Conservation (phyloP, 2,888 invertebrate genomes). For the Aethes cnicana region DNA sequence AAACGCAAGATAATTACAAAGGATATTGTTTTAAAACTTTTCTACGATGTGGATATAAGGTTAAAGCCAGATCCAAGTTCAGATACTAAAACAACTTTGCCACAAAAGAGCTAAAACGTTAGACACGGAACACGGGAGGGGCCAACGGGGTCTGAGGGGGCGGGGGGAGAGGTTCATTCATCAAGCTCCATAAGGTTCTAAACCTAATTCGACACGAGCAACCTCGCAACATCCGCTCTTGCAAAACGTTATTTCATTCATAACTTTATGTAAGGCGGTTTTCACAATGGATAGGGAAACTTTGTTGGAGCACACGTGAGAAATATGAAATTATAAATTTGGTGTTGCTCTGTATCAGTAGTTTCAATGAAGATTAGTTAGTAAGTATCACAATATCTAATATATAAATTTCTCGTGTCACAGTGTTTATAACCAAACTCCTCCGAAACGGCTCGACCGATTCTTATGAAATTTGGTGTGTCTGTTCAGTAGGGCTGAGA, state of each 20-base stretch:
- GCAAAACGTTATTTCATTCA: conserved; percentile 82
- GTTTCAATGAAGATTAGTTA: too few species aligned
- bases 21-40: too few species aligned
- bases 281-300: conserved; percentile 47
- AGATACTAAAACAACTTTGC: conserved; percentile 5
- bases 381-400: too few species aligned
- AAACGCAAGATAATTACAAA: too few species aligned
- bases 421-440: too few species aligned
- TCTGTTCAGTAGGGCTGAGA: neutral
- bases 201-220: conserved; percentile 80
- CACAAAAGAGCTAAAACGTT: conserved; percentile 25
- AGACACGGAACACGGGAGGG: conserved; percentile 37
- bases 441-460: too few species aligned
- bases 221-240: conserved; percentile 83
- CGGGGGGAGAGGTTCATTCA: conserved; percentile 69
- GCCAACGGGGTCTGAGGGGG: conserved; percentile 36
- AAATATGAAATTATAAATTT: too few species aligned
- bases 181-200: conserved; percentile 80
- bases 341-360: too few species aligned
- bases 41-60: too few species aligned
- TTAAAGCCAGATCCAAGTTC: too few species aligned
- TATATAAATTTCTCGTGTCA: too few species aligned
- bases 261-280: conserved; percentile 63
- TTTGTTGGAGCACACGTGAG: neutral
- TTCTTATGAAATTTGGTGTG: too few species aligned